phyloP scores from a whole-genome alignment of 2,797 vertebrate genomes.

The Alcedo quadribrachys region DNA sequence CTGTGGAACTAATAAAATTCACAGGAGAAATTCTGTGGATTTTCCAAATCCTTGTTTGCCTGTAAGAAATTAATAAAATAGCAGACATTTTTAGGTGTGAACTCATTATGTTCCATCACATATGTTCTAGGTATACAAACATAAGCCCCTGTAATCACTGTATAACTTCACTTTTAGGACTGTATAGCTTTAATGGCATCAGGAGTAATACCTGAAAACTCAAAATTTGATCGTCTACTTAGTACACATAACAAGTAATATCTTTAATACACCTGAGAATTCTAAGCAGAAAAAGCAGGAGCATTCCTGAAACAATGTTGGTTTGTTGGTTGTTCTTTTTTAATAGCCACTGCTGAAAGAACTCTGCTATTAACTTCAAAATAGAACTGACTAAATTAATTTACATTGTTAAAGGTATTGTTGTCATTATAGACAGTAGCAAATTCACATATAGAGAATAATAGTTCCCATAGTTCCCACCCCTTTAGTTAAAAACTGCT shows the following conservation, averaged over 20 bases:
- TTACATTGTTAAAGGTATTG: not conserved
- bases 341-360: not conserved
- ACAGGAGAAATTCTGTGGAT: conserved; percentile 2
- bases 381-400: not conserved
- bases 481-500: not conserved
- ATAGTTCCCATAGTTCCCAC: not conserved
- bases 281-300: not conserved
- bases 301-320: not conserved
- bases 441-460: not conserved
- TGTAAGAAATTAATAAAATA: not conserved
- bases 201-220: not conserved
- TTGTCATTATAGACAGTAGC: not conserved
- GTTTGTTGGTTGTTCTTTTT: not conserved
- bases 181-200: not conserved
- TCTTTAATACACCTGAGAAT: not conserved
- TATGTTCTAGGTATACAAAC: not conserved
- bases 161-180: not conserved
- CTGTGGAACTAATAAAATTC: conserved; percentile 57
- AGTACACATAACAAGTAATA: not conserved
- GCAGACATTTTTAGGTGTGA: not conserved
- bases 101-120: not conserved
- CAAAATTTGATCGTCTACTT: not conserved
- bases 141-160: rapidly evolving
- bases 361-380: not conserved
- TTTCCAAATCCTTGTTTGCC: not conserved